Percentiles rank a stretch among this genome's conserved stretches.
phyloP scores from a whole-genome alignment of 2,888 invertebrate genomes.

The Fissipunctia ypsillon region DNA sequence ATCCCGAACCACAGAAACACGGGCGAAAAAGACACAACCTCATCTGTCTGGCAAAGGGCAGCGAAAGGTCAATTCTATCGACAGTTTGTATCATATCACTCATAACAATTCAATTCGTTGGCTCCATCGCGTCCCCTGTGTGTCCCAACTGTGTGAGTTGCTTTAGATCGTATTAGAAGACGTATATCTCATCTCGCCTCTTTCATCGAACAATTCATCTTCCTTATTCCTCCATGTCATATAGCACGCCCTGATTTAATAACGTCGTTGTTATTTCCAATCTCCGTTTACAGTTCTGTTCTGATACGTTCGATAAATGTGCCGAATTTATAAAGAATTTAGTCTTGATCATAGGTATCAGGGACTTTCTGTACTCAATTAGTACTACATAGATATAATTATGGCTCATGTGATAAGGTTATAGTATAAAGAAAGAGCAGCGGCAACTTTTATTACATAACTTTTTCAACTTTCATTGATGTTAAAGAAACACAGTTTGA shows the following conservation, averaged over 20 bases:
- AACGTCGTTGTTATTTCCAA: conserved; percentile 55
- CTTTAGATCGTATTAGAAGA: conserved; percentile 18
- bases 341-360: conserved; percentile 4
- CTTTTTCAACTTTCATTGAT: not conserved
- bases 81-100: conserved; percentile 38
- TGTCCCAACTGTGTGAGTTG: conserved; percentile 19
- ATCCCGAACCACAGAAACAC: not conserved
- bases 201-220: conserved; percentile 48
- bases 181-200: conserved; percentile 40
- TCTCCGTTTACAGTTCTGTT: conserved; percentile 44
- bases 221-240: conserved; percentile 51
- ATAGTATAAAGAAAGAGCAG: not conserved
- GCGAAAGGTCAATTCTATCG: conserved; percentile 16
- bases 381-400: not conserved
- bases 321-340: conserved; percentile 26
- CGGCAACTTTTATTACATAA: not conserved
- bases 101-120: conserved; percentile 41
- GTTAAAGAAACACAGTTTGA: not conserved
- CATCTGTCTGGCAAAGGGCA: not conserved
- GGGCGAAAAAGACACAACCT: not conserved
- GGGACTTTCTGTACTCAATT: not conserved
- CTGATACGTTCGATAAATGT: conserved; percentile 10
- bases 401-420: not conserved
- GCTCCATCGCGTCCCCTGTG: conserved; percentile 25
- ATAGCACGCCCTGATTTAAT: conserved; percentile 49